Evolutionary conservation across 1,140 invertebrate species (phyloP).

Genomic region (Chlorops oryzae): DNA sequence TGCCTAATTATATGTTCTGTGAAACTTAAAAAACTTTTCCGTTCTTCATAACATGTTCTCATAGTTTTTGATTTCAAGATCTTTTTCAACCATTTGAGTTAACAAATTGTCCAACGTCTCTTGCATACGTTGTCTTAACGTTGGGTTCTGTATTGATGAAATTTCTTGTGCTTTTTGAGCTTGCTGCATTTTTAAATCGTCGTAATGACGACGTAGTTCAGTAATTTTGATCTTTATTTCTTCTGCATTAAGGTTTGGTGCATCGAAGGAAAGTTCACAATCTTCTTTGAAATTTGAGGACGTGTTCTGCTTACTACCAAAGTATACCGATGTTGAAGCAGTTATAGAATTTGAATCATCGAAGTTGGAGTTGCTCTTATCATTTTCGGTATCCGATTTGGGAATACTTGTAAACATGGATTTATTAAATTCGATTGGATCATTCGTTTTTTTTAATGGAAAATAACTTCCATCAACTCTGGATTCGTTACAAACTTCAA

Average conservation of each 20-base stretch:
- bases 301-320: not conserved
- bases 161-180: slow-evolving; percentile 76
- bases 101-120: slow-evolving; percentile 70
- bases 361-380: slow-evolving; percentile 8
- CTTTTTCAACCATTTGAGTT: slow-evolving; percentile 71
- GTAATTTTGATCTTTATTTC: slow-evolving; percentile 54
- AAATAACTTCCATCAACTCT: too few relatives aligned
- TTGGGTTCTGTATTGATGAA: slow-evolving; percentile 77
- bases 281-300: too few relatives aligned
- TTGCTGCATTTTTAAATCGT: slow-evolving; percentile 63
- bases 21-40: too few relatives aligned
- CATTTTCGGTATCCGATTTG: slow-evolving; percentile 24
- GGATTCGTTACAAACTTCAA: too few relatives aligned
- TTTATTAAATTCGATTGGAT: slow-evolving; percentile 36
- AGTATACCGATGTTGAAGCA: slow-evolving; percentile 15
- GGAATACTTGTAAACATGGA: slow-evolving; percentile 38
- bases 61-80: slow-evolving; percentile 56
- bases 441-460: slow-evolving; percentile 46
- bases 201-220: slow-evolving; percentile 61
- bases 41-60: slow-evolving; percentile 40
- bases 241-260: slow-evolving; percentile 38
- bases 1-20: too few relatives aligned
- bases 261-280: too few relatives aligned
- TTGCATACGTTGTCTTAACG: slow-evolving; percentile 74
- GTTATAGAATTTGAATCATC: slow-evolving; percentile 39